These are phyloP conservation scores for Lagorchestes hirsutus DNA, from an alignment of 2,797 vertebrate species.

Conservation along the genomic window DNA sequence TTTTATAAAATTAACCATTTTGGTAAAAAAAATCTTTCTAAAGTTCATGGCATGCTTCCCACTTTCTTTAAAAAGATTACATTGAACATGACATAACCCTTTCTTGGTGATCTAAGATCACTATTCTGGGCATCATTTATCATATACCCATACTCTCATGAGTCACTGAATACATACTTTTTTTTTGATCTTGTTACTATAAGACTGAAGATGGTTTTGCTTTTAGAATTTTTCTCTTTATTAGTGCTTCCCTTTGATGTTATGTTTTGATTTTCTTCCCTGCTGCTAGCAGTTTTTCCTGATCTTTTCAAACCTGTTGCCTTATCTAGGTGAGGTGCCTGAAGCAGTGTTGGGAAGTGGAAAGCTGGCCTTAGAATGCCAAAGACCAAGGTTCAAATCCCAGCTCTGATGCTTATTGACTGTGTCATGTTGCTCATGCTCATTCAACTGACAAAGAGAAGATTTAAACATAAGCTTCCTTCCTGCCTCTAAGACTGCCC, in stretches of 20 bases:
- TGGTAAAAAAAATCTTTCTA: not conserved
- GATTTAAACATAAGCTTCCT: not conserved
- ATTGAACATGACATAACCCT: not conserved
- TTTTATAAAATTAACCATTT: not conserved
- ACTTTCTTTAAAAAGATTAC: not conserved
- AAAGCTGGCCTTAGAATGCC: no score
- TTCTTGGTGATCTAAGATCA: not conserved
- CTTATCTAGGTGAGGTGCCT: not conserved
- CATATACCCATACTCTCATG: not conserved
- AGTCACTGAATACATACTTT: not conserved
- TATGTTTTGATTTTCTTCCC: not conserved
- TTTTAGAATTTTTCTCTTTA: not conserved
- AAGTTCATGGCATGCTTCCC: not conserved
- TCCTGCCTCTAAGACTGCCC: not conserved
- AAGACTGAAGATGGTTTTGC: not conserved
- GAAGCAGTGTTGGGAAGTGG: not conserved
- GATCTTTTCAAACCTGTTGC: not conserved
- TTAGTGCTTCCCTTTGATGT: not conserved
- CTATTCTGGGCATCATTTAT: not conserved
- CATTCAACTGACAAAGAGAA: not conserved
- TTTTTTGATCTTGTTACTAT: not conserved
- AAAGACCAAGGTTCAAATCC: no score
- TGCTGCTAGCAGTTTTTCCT: not conserved
- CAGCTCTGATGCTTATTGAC: not conserved
- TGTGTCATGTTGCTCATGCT: not conserved